phyloP scores from a whole-genome alignment of 1,140 invertebrate genomes.

The Heliconius hewitsoni region DNA sequence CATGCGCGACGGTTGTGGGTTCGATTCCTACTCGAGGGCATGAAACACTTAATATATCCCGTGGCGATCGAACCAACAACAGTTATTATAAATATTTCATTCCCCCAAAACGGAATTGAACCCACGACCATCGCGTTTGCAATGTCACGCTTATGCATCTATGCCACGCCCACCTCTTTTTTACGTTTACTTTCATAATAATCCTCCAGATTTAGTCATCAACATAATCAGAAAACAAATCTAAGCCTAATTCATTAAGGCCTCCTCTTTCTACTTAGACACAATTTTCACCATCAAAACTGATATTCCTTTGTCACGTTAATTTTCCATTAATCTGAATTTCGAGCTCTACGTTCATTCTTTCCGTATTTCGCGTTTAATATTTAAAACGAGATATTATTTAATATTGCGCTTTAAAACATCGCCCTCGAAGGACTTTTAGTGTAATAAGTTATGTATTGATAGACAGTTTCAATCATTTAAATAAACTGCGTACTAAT shows the following conservation, averaged over 20 bases:
- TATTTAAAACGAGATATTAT: background rate
- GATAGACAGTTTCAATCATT: conserved; percentile 30
- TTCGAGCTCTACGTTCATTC: background rate
- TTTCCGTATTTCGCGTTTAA: background rate
- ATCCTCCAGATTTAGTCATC: background rate
- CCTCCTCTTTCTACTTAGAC: background rate
- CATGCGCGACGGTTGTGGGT: background rate
- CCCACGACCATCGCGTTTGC: too few species aligned
- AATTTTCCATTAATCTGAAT: background rate
- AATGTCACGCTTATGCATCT: too few species aligned
- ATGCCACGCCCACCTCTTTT: background rate
- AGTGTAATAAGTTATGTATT: conserved; percentile 23
- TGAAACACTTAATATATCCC: too few species aligned
- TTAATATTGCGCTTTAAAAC: background rate
- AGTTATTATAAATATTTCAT: too few species aligned
- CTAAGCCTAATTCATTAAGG: background rate
- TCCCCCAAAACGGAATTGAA: too few species aligned
- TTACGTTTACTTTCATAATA: background rate
- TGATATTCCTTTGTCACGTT: background rate
- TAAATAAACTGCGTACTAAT: conserved; percentile 30
- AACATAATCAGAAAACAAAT: background rate
- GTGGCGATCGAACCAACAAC: background rate
- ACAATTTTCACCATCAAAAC: background rate
- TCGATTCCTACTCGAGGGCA: background rate
- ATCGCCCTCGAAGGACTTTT: conserved; percentile 9